A percentile compares a stretch with the other conserved stretches of the same genome.
Evolutionary conservation across 92 coral and sea anemone genomes (phyloP).

Genomic region (Epizoanthus fatuus): DNA sequence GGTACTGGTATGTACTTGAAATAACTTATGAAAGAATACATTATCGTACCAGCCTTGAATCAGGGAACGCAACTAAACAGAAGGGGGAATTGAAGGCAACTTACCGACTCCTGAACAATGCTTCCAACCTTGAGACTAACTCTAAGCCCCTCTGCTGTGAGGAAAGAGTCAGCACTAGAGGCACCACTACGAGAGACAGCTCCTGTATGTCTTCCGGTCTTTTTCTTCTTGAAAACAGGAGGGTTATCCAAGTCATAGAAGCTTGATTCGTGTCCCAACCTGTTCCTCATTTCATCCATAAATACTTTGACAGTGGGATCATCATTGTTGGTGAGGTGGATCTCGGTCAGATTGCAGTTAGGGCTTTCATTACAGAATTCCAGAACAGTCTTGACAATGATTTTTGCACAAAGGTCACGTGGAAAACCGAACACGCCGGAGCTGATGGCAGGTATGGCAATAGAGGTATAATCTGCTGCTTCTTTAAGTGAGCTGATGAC

Average conservation of each 20-base stretch:
- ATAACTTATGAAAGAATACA: no score
- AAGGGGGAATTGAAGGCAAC: neutral
- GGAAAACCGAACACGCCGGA: conserved; percentile 77
- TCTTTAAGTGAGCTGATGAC: conserved; percentile 47
- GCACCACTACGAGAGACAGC: no score
- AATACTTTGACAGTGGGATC: conserved; percentile 50
- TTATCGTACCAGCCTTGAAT: no score
- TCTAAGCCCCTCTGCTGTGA: neutral
- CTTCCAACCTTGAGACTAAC: conserved; percentile 8
- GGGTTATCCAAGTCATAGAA: conserved; percentile 25
- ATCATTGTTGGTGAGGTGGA: conserved; percentile 72
- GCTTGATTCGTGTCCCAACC: conserved; percentile 31
- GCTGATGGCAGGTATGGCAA: conserved; percentile 87
- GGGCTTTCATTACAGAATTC: conserved; percentile 52
- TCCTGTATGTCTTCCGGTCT: neutral
- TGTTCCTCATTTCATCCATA: conserved; percentile 58
- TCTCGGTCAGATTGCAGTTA: conserved; percentile 52
- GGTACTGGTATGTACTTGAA: no score
- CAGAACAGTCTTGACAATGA: conserved; percentile 60
- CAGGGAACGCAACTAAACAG: no score
- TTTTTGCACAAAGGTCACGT: conserved; percentile 68
- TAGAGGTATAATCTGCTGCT: conserved; percentile 46
- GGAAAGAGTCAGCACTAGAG: neutral
- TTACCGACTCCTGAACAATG: conserved; percentile 19
- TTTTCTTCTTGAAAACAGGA: neutral